Evolutionary conservation across 2,888 invertebrate genomes (phyloP), one percentile per base, ranked within the genome.

Genomic region (Notodonta dromedarius): DNA sequence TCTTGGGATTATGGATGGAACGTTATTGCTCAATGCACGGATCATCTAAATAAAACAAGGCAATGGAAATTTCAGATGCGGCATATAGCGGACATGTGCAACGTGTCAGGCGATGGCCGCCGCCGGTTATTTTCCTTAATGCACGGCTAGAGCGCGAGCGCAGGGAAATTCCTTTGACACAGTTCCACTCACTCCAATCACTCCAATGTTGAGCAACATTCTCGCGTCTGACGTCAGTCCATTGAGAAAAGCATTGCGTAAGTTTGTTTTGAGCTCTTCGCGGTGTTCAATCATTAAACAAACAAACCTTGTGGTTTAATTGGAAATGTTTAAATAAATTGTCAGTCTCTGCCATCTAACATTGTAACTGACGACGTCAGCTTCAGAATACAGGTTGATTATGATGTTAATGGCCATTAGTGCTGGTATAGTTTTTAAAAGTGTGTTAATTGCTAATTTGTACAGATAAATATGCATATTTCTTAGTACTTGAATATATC

Each of bases 61-160:
- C 73, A 70, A 64, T 72, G 67, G 69, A 69, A 66, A 61, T 60
- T 58, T 63, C 24, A 53, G 58, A 44, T 32, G 14, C 40, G 51
- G 40, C 54, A 42, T 55, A 46, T 44, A 52, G 56, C 48, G 11
- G 35, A n/a, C 54, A 39, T 46, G 53, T 42, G 59, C 63, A 56
- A 58, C 59, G 52, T 59, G 62, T 56, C 60, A 60, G 46, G 56
- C 67, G 57, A 53, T 64, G 74, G 64, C 58, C 65, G 62, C 59
- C 67, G 70, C 67, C 69, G 65, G 82, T 82, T 73, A 68, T 83
- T 83, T 83, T 83, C 83, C 83, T 73, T 73, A 66, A 74, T 74
- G 73, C 76, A 71, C 65, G 69, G 71, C 65, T 58, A 57, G 67
- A 65, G 24, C 68, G 52, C 60, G 67, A 65, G 24, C 68, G 52